Evolutionary conservation across 2,113 vertebrate species (phyloP), one percentile per base, ranked within the genome.

Genomic region (Vulpes vulpes): DNA sequence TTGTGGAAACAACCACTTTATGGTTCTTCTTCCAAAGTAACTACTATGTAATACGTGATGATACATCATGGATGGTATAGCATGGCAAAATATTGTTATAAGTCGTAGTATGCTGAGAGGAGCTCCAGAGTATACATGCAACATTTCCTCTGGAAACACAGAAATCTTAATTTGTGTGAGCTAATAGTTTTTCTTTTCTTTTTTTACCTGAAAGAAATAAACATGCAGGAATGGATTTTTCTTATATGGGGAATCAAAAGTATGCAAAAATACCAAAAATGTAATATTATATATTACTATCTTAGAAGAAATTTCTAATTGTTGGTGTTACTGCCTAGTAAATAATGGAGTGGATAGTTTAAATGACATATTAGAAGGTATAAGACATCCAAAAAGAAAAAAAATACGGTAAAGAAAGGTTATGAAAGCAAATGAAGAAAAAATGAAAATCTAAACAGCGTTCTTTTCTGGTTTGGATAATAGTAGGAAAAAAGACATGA

Each of bases 391-490:
- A 64, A 49, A 91, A 91, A 20, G 23, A 27, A 27, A 10, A 23
- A 27, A 69, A 88, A 43, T 19, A 74, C 15, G 49, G 19, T 71
- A 4, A 53, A 86, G 55, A 88, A 88, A 94, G 71, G 17, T 83
- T 67, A 69, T 89, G 60, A 38, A 19, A 81, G n/a, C 0, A 59
- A 87, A 69, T 91, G 53, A 92, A 92, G 49, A 78, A 78, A 20
- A 93, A 93, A 55, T 8, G 32, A 74, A 90, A 80, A 78, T 6
- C 38, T 43, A 69, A 71, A 76, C 8, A 55, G 23, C 6, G 1
- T 74, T 89, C 2, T 76, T 89, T 93, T 71, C 65, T 96, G 71
- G 53, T 88, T 94, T 96, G 35, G 25, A 55, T 91, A 86, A 71
- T 15, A 51, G 49, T 78, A 89, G 82, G 38, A 91, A 93, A 96